Evolutionary conservation across 92 coral and sea anemone species (phyloP), one percentile per base, ranked within the genome.

Genomic region (Zoanthus sociatus): DNA sequence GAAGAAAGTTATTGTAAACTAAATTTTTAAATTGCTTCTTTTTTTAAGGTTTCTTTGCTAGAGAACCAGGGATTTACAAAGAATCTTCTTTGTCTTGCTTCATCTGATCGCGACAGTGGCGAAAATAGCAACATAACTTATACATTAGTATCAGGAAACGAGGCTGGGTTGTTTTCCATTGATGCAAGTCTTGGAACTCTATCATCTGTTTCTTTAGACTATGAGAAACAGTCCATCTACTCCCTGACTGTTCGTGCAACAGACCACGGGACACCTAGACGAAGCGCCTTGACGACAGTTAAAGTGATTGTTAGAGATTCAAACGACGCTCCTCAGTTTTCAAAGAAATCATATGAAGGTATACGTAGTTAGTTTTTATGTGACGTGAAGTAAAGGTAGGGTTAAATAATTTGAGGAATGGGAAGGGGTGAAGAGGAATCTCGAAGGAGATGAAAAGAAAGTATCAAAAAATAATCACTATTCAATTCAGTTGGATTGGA

Each of bases 301-400:
- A 77, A 87, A 21, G 83, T 96, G 56, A 3, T 82, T 21, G 99
- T 97, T 13, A 88, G 86, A 60, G 98, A 95, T 87, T 91, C 94
- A 2, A 97, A 97, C 73, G 99, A 97, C 42, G 92, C 96, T 5
- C 99, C 99, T 4, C 84, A 75, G 37, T 97, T 97, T 87, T 79
- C 93, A 12, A 92, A 90, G 58, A 87, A 79, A 50, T 78, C 89
- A 10, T 93, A 93, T 60, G 91, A 87, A 93, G 98, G 98, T 26
- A 26, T 26, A 26, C 26, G 26, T 94, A 93, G 13, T 18, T 63
- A n/a, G 20, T 14, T 12, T 17, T 5, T 17, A n/a, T 5, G 20
- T 60, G 4, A 13, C 66, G 18, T 14, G 7, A 60, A 16, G 78
- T 10, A 33, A 48, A 54, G 5, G 79, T 10, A 2, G 47, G 82